Base-by-base conservation (phyloP, 2,888 invertebrate genomes). In the Chrysotoxum bicinctum region DNA sequence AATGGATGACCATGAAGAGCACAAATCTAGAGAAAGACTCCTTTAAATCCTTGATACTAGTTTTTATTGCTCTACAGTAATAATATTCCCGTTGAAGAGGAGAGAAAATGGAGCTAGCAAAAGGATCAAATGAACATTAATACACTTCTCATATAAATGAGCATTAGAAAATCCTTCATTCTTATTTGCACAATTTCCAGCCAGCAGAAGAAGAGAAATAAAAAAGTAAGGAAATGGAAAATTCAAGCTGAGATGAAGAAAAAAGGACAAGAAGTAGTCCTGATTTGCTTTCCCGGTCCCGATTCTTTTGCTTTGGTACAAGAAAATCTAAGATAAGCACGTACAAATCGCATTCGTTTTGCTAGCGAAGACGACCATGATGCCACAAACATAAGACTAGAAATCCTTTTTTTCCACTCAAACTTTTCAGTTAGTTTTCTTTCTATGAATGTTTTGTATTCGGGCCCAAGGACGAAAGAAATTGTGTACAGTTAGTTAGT, bases 261-360 rank as follows among this genome's bases (percentile, higher is more conserved):
- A 76, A 52, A 68, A 78, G 70, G 54, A 77, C 30, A 58, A 66
- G 23, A 19, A 52, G 12, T 35, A 40, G 64, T 79, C 60, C 52
- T 72, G 84, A 79, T 75, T 79, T 84, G 64, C 66, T 58, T 64
- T 70, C 60, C 21, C 60, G 66, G 45, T 64, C 16, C 40, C 26
- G n/a, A 62, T 43, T 70, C 56, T 60, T 83, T 81, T 68, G 73
- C 45, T 64, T 64, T 45, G 64, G 75, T 81, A 84, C 45, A 77
- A 80, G 77, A 73, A 66, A 73, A 82, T 79, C 82, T 73, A 64
- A 87, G 89, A 88, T 90, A 91, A 91, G 90, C 91, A 91, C 91
- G 91, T 91, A 91, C 91, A 91, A 91, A 91, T 90, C 91, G 89
- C 90, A 91, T 91, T 91, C 89, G 88, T 90, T 90, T 90, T 74